Conservation (phyloP, 2,888 invertebrate species). For the Villa cingulata region DNA sequence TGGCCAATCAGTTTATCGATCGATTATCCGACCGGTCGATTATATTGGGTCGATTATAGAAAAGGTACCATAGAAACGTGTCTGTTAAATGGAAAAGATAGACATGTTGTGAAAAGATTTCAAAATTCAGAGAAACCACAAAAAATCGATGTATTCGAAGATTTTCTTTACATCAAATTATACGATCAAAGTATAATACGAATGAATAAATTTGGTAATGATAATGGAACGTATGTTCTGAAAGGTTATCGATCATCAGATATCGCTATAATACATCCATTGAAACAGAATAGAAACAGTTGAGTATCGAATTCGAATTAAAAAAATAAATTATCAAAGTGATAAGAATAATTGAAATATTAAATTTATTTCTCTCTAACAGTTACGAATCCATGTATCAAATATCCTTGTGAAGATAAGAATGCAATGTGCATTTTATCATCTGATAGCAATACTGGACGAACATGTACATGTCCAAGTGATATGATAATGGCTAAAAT, state of each 20-base stretch:
- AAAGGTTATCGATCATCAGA: slow-evolving; percentile 48
- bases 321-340: no score
- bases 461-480: slow-evolving; percentile 44
- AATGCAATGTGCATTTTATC: slow-evolving; percentile 49
- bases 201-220: slow-evolving; percentile 52
- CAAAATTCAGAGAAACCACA: slow-evolving; percentile 47
- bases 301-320: slow-evolving; percentile 20
- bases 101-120: slow-evolving; percentile 45
- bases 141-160: slow-evolving; percentile 61
- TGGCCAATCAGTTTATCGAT: slow-evolving; percentile 67
- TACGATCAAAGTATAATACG: slow-evolving; percentile 49
- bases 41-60: slow-evolving; percentile 80
- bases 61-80: slow-evolving; percentile 56
- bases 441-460: slow-evolving; percentile 31
- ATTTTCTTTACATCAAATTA: slow-evolving; percentile 51
- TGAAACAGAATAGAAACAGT: slow-evolving; percentile 45
- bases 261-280: slow-evolving; percentile 51
- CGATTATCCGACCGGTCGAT: slow-evolving; percentile 54
- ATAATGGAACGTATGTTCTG: slow-evolving; percentile 42
- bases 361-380: slow-evolving; percentile 5
- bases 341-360: background rate
- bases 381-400: slow-evolving; percentile 46
- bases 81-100: slow-evolving; percentile 51
- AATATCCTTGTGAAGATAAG: slow-evolving; percentile 42
- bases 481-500: slow-evolving; percentile 32